Evolutionary conservation across 2,113 vertebrate species (phyloP).

Genomic region (Hemiscyllium ocellatum): DNA sequence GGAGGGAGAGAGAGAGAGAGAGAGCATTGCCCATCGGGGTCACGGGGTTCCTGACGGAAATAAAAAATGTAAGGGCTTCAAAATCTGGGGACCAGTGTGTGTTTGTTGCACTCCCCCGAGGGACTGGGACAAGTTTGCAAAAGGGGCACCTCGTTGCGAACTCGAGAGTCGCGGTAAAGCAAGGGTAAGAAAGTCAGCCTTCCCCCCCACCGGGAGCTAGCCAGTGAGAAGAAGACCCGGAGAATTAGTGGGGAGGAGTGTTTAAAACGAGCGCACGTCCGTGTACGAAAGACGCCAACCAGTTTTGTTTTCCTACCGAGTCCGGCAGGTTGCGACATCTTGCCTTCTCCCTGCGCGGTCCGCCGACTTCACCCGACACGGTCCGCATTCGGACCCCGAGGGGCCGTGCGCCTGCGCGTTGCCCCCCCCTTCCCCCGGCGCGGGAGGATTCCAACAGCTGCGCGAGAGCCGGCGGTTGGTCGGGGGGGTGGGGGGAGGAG

Average conservation of each 20-base stretch:
- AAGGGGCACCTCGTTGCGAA: too few species aligned
- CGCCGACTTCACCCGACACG: neutral
- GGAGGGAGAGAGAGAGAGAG: too few species aligned
- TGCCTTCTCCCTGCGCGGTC: neutral
- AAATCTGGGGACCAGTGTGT: neutral
- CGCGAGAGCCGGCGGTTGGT: neutral
- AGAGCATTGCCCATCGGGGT: neutral
- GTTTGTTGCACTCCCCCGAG: neutral
- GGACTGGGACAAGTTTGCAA: neutral
- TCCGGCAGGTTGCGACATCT: neutral
- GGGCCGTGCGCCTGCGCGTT: too few species aligned
- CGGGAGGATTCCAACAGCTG: neutral
- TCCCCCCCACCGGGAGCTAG: too few species aligned
- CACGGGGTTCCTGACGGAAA: constrained; percentile 7
- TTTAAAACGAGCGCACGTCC: too few species aligned
- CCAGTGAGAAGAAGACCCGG: neutral
- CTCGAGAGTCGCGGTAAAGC: neutral
- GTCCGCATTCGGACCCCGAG: neutral
- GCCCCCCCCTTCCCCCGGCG: too few species aligned
- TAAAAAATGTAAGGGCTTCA: neutral
- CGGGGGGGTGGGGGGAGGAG: too few species aligned
- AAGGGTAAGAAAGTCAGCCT: too few species aligned
- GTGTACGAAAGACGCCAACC: too few species aligned
- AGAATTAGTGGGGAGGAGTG: too few species aligned
- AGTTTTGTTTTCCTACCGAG: too few species aligned